Percentiles rank a stretch among this genome's conserved stretches.
Conservation (phyloP, 1,140 invertebrate species). For the Ceratosolen solmsi region DNA sequence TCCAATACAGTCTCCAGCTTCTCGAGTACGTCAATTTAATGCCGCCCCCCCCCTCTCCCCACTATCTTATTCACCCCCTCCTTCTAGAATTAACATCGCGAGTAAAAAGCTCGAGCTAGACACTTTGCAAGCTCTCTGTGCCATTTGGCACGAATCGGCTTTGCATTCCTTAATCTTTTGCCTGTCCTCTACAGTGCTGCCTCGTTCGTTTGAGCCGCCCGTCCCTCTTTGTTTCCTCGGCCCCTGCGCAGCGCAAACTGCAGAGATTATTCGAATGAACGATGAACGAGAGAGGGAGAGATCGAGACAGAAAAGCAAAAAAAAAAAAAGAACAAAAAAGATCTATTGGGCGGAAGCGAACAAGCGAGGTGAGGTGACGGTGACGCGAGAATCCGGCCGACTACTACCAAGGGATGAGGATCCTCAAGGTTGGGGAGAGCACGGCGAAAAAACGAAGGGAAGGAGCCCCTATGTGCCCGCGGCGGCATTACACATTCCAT, state of each 20-base stretch:
- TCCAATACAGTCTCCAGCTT: no score
- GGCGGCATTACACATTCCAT: neutral
- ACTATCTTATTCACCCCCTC: neutral
- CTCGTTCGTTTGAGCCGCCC: neutral
- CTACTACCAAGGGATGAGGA: no score
- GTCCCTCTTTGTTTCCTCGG: neutral
- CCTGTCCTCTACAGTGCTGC: neutral
- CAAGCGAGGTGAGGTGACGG: neutral
- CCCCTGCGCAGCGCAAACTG: neutral
- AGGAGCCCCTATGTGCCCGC: neutral
- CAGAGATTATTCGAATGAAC: constrained; percentile 34
- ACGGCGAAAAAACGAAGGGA: no score
- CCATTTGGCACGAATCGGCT: constrained; percentile 41
- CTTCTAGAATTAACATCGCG: neutral
- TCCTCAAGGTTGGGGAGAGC: no score
- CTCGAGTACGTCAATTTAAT: neutral
- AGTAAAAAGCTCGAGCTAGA: neutral
- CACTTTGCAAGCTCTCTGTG: constrained; percentile 27
- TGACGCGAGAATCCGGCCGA: neutral
- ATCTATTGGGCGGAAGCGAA: neutral
- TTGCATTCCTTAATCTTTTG: constrained; percentile 35
- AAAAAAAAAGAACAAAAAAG: no score
- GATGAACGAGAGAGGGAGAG: neutral
- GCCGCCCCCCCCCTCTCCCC: neutral
- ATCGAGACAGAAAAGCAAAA: neutral